Evolutionary conservation across 2,888 invertebrate genomes (phyloP).

Genomic region (Stegana nigrithorax): DNA sequence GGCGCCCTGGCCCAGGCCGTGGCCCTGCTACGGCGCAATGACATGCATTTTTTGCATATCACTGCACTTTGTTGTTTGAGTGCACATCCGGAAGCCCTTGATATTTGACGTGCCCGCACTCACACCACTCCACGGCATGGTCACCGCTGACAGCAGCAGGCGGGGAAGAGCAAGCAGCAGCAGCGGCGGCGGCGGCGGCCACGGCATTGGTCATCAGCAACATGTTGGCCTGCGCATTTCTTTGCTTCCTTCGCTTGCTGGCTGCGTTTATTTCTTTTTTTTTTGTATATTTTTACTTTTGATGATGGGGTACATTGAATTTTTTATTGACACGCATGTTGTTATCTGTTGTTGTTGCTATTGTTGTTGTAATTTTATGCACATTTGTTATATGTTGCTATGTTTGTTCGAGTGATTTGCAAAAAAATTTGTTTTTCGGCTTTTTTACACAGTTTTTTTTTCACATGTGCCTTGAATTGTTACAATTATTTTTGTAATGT

Average conservation of each 20-base stretch:
- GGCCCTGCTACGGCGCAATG: conserved; percentile 56
- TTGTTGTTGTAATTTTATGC: conserved; percentile 57
- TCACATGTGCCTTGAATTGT: too few relatives aligned
- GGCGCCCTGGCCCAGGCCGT: conserved; percentile 22
- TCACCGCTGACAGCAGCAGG: too few relatives aligned
- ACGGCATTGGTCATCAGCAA: conserved; percentile 1
- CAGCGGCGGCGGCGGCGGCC: not conserved
- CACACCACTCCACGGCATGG: too few relatives aligned
- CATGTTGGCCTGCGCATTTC: not conserved
- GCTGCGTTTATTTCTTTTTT: conserved; percentile 6
- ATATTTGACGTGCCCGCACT: conserved; percentile 36
- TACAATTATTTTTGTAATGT: too few relatives aligned
- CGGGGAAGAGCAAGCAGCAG: too few relatives aligned
- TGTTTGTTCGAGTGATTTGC: conserved; percentile 60
- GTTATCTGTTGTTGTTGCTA: not conserved
- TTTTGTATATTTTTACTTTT: conserved; percentile 19
- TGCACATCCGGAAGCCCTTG: conserved; percentile 33
- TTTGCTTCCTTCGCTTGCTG: not conserved
- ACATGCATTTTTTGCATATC: conserved; percentile 60
- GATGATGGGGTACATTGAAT: conserved; percentile 49
- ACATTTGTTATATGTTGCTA: conserved; percentile 55
- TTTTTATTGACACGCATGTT: conserved; percentile 40
- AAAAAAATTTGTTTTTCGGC: conserved; percentile 57
- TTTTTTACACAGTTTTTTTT: too few relatives aligned
- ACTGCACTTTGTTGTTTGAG: conserved; percentile 43